A percentile compares a stretch with the other conserved stretches of the same genome.
Conservation (phyloP, 2,797 vertebrate species). For the Rhyacichthys aspro region DNA sequence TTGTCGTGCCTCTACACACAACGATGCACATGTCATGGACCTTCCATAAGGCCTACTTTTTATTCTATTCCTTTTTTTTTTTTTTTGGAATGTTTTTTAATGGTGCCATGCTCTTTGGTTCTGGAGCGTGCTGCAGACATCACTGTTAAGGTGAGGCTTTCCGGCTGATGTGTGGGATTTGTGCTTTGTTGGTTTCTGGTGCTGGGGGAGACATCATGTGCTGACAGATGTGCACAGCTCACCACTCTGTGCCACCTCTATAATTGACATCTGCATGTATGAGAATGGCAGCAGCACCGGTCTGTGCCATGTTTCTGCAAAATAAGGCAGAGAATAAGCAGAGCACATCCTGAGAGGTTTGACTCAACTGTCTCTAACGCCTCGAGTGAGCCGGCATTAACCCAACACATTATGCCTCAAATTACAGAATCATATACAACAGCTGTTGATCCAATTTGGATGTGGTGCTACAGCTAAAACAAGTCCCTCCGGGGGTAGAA, state of each 20-base stretch:
- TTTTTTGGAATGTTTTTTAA: too few species aligned
- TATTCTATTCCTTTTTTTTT: too few species aligned
- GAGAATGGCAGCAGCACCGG: constrained; percentile 74
- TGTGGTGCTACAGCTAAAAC: constrained; percentile 67
- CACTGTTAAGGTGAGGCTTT: constrained; percentile 57
- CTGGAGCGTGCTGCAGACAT: constrained; percentile 34
- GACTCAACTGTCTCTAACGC: constrained; percentile 73
- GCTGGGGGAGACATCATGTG: constrained; percentile 69
- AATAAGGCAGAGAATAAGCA: constrained; percentile 76
- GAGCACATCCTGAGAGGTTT: constrained; percentile 76
- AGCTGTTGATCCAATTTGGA: constrained; percentile 81
- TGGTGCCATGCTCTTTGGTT: constrained; percentile 6
- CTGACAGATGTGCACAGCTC: constrained; percentile 74
- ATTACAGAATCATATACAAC: constrained; percentile 83
- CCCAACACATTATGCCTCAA: constrained; percentile 79
- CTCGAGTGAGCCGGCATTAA: constrained; percentile 77
- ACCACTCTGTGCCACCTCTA: constrained; percentile 71
- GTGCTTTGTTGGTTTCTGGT: constrained; percentile 58
- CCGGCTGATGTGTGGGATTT: constrained; percentile 59
- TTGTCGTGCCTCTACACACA: too few species aligned
- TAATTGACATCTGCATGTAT: constrained; percentile 80
- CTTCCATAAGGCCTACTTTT: too few species aligned
- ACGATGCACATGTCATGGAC: too few species aligned
- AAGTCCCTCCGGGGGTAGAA: constrained; percentile 59
- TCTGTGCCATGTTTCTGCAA: constrained; percentile 67